These are phyloP conservation scores for Melipona beecheii DNA, from an alignment of 2,888 invertebrate species.

Conservation along the genomic window DNA sequence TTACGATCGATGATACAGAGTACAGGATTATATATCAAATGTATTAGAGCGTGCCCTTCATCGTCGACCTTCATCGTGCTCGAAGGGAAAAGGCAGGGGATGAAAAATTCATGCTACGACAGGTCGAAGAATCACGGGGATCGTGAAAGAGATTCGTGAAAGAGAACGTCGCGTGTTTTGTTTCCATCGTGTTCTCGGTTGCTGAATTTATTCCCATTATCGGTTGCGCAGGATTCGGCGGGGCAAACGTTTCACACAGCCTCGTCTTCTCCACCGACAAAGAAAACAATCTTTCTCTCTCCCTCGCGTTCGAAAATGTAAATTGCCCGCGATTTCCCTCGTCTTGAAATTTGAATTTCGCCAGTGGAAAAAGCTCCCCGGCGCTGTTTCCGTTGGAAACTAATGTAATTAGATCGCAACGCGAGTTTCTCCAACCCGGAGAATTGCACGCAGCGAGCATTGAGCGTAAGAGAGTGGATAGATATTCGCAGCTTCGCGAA, in stretches of 20 bases:
- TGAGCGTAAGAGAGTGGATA: constrained; percentile 15
- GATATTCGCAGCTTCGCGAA: not conserved
- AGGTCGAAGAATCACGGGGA: constrained; percentile 8
- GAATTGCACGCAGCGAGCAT: not conserved
- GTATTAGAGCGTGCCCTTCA: not conserved
- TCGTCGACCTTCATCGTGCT: not conserved
- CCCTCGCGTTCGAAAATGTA: not conserved
- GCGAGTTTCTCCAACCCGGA: not conserved
- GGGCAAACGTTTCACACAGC: constrained; percentile 2
- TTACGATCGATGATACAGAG: too few relatives aligned
- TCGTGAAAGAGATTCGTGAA: constrained; percentile 8
- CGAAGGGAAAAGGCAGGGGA: not conserved
- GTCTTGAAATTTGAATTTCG: not conserved
- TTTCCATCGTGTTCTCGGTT: constrained; percentile 13
- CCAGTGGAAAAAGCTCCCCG: not conserved
- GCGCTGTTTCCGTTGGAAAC: not conserved
- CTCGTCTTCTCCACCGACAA: not conserved
- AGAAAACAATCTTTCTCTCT: not conserved
- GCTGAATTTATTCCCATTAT: constrained; percentile 12
- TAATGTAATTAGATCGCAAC: constrained; percentile 37
- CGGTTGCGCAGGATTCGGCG: not conserved
- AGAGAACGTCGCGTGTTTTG: constrained; percentile 2
- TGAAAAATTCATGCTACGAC: constrained; percentile 38
- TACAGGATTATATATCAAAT: too few relatives aligned
- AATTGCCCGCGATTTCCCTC: not conserved